phyloP scores from a whole-genome alignment of 2,888 invertebrate species.

The Ligdia adustata region DNA sequence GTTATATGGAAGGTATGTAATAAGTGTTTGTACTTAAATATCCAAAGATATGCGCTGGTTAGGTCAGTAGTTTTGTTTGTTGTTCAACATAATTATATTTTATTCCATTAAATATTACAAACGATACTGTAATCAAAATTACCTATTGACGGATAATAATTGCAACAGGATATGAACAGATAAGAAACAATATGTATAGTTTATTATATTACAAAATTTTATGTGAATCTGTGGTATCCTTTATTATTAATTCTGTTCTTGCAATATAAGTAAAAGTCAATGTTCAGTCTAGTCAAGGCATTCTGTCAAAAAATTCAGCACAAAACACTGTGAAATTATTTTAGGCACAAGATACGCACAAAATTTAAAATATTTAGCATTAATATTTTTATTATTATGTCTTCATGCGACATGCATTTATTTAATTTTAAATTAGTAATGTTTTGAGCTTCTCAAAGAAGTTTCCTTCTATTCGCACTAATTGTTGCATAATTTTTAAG shows the following conservation, averaged over 20 bases:
- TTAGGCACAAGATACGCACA: slow-evolving; percentile 21
- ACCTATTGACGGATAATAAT: slow-evolving; percentile 2
- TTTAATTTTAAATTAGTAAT: slow-evolving; percentile 5
- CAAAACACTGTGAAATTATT: slow-evolving; percentile 7
- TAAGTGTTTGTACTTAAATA: too few species aligned
- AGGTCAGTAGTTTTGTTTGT: too few species aligned
- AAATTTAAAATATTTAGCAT: background rate
- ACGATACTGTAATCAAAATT: too few species aligned
- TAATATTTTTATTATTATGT: slow-evolving; percentile 5
- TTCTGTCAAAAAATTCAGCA: slow-evolving; percentile 8
- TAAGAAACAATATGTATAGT: too few species aligned
- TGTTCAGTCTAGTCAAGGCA: slow-evolving; percentile 15
- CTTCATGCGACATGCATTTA: slow-evolving; percentile 15
- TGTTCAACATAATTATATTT: too few species aligned
- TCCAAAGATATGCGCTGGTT: too few species aligned
- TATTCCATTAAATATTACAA: too few species aligned
- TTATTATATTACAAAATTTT: too few species aligned
- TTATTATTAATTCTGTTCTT: too few species aligned
- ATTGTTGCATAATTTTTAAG: slow-evolving; percentile 14
- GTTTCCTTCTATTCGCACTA: slow-evolving; percentile 9
- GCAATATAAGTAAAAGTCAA: too few species aligned
- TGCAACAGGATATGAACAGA: slow-evolving; percentile 1
- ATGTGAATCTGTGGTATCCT: too few species aligned
- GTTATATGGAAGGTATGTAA: too few species aligned
- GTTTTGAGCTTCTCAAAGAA: slow-evolving; percentile 17